phyloP scores from a whole-genome alignment of 2,113 vertebrate genomes.

The Hystrix cristata region DNA sequence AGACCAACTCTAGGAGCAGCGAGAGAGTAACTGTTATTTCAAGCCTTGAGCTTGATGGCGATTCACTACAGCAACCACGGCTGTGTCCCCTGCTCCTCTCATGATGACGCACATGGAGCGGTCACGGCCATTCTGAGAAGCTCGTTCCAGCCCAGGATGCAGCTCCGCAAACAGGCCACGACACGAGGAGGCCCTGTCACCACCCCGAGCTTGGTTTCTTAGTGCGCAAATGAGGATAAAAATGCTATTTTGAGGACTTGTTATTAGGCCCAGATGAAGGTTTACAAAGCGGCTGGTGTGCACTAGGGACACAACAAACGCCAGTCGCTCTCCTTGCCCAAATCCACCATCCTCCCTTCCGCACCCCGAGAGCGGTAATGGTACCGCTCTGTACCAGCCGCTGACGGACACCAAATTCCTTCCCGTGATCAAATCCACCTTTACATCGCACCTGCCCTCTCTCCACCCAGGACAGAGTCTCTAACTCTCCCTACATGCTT shows the following conservation, averaged over 20 bases:
- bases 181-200: neutral
- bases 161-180: neutral
- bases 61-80: fast-evolving
- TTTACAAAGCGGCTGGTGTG: fast-evolving
- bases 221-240: neutral
- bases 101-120: fast-evolving
- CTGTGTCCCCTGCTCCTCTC: fast-evolving
- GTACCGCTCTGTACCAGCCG: fast-evolving
- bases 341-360: fast-evolving
- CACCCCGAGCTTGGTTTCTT: neutral
- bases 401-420: fast-evolving
- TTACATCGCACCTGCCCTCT: fast-evolving
- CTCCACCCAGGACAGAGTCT: neutral
- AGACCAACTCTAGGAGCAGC: fast-evolving
- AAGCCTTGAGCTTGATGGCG: neutral
- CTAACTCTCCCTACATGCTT: neutral
- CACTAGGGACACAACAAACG: fast-evolving
- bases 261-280: too few species aligned
- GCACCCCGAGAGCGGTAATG: fast-evolving
- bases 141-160: neutral
- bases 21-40: fast-evolving
- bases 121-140: fast-evolving
- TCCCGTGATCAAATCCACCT: neutral
- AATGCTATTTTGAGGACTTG: fast-evolving
- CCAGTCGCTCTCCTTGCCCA: fast-evolving